Conservation (phyloP, 2,888 invertebrate species). For the Papilio protenor region DNA sequence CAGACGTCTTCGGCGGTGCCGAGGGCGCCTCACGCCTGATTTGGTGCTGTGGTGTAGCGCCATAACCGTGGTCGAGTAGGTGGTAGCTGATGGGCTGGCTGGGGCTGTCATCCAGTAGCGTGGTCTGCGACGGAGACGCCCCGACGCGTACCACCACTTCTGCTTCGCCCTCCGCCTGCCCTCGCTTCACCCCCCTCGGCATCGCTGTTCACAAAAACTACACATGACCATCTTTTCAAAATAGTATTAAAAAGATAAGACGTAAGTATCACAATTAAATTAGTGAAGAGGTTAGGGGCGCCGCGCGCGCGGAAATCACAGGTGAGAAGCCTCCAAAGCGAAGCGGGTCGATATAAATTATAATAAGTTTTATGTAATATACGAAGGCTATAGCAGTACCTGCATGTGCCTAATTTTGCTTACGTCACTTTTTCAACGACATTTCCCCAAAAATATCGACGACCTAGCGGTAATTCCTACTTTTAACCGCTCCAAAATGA, state of each 20-base stretch:
- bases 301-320: slow-evolving; percentile 81
- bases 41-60: slow-evolving; percentile 90
- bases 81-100: slow-evolving; percentile 88
- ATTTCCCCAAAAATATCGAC: slow-evolving; percentile 76
- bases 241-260: slow-evolving; percentile 53
- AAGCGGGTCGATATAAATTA: slow-evolving; percentile 77
- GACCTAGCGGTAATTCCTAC: slow-evolving; percentile 71
- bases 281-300: slow-evolving; percentile 82
- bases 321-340: slow-evolving; percentile 76
- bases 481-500: slow-evolving; percentile 66
- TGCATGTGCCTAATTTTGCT: slow-evolving; percentile 71
- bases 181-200: slow-evolving; percentile 86
- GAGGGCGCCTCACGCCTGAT: slow-evolving; percentile 84
- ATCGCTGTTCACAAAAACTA: slow-evolving; percentile 73
- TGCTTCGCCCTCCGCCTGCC: slow-evolving; percentile 82
- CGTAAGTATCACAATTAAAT: slow-evolving; percentile 76
- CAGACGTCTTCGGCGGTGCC: slow-evolving; percentile 84
- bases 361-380: slow-evolving; percentile 62
- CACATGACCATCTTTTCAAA: slow-evolving; percentile 47
- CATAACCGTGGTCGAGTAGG: slow-evolving; percentile 94
- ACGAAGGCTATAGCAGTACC: slow-evolving; percentile 58
- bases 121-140: slow-evolving; percentile 83
- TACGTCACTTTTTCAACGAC: slow-evolving; percentile 78
- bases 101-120: slow-evolving; percentile 80
- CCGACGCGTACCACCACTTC: slow-evolving; percentile 80